Evolutionary conservation across 2,797 vertebrate species (phyloP), one percentile per base, ranked within the genome.

Genomic region (Brachymystax lenok): DNA sequence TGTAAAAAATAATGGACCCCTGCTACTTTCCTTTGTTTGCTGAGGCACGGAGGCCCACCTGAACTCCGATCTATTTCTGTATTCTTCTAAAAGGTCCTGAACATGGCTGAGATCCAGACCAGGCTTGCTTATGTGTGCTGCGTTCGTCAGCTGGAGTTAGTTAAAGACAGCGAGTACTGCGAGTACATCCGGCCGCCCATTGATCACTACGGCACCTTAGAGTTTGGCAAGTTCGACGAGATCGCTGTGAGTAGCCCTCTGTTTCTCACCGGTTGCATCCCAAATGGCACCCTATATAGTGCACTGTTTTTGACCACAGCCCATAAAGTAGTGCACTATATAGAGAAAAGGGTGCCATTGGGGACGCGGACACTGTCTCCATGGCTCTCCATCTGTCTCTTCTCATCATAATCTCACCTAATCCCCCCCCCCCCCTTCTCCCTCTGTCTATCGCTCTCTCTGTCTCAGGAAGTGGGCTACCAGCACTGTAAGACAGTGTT

Each of bases 101-200:
- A 98, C 91, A 98, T 99, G 98, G 98, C 96, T 0, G 98, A 99
- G 94, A 99, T 99, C 91, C 97, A 99, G 86, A 96, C 96, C 0
- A 94, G 97, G 0, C 93, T 99, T 1, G 97, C 98, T 0, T 99
- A 98, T 0, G 97, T 99, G 70, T 98, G 98, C 94, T 98, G 97
- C 0, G 97, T 98, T 77, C 92, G 95, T 77, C 98, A 99, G 90
- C 92, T 99, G 83, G 97, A 98, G 82, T 86, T 93, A 86, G 97
- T 99, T 79, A 96, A 92, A 93, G 95, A 76, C 88, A 95, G 96
- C 0, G 95, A 98, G 0, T 98, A 98, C 88, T 98, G 98, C 54
- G 97, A 99, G 91, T 99, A 96, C 86, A 95, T 99, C 83, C 94
- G 97, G 0, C 97, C 96, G 0, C 95, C 97, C 80, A 98, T 99